Conservation (phyloP, 2,113 vertebrate genomes). For the Dipodomys merriami region DNA sequence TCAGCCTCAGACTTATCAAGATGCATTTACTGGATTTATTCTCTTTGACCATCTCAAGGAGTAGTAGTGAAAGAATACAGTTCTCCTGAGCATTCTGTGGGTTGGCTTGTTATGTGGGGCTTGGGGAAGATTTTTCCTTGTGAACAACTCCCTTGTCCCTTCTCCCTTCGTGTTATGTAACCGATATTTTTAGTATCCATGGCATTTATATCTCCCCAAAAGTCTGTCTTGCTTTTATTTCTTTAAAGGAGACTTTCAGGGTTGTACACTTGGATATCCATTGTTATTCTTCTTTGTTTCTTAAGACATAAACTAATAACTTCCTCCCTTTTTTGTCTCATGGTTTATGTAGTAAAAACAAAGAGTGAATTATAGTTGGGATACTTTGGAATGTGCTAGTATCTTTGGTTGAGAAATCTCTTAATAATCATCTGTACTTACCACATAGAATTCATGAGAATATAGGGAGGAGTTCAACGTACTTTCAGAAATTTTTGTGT, state of each 20-base stretch:
- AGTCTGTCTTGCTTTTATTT: constrained; percentile 68
- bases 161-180: constrained; percentile 62
- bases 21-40: constrained; percentile 66
- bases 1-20: constrained; percentile 57
- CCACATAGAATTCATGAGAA: constrained; percentile 7
- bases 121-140: constrained; percentile 67
- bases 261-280: constrained; percentile 52
- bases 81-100: constrained; percentile 47
- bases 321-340: not conserved
- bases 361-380: not conserved
- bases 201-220: constrained; percentile 66
- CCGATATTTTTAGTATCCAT: constrained; percentile 66
- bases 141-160: constrained; percentile 17
- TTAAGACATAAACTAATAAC: constrained; percentile 29
- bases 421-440: not conserved
- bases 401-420: constrained; percentile 18
- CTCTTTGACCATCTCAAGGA: constrained; percentile 57
- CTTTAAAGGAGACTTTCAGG: constrained; percentile 50
- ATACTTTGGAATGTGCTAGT: constrained; percentile 43
- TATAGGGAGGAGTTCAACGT: constrained; percentile 1
- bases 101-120: constrained; percentile 53
- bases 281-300: constrained; percentile 12
- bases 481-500: not conserved
- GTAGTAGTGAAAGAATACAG: constrained; percentile 39
- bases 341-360: constrained; percentile 34